Evolutionary conservation across 1,140 invertebrate genomes (phyloP).

Genomic region (Belonocnema kinseyi): DNA sequence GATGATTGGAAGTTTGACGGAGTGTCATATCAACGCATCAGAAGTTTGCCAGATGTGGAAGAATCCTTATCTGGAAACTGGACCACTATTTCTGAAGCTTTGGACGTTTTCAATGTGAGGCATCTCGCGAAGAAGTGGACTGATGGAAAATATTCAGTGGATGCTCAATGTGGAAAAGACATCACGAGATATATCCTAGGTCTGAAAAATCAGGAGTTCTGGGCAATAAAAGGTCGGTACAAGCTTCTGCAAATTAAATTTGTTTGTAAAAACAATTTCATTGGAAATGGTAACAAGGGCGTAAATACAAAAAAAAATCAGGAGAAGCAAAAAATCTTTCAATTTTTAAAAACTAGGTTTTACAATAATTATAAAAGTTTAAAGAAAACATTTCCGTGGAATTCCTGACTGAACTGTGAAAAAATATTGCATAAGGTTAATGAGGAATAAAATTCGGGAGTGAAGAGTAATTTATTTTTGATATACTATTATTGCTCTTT

Average conservation of each 20-base stretch:
- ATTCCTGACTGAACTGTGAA: too few species aligned
- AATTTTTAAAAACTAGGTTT: too few species aligned
- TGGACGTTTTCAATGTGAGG: conserved; percentile 74
- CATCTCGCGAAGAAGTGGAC: conserved; percentile 70
- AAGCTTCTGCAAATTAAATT: conserved; percentile 25
- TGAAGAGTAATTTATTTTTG: too few species aligned
- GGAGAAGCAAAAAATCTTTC: too few species aligned
- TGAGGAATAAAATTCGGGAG: too few species aligned
- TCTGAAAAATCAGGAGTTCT: conserved; percentile 78
- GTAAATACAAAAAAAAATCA: too few species aligned
- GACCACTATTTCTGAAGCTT: conserved; percentile 66
- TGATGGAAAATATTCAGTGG: conserved; percentile 60
- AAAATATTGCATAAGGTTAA: too few species aligned
- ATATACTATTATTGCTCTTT: too few species aligned
- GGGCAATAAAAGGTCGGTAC: conserved; percentile 86
- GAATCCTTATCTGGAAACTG: conserved; percentile 49
- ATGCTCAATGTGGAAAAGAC: conserved; percentile 76
- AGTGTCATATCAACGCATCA: conserved; percentile 45
- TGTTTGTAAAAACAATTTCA: neutral
- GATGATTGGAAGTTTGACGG: conserved; percentile 35
- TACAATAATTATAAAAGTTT: too few species aligned
- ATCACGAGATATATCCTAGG: conserved; percentile 80
- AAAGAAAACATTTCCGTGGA: too few species aligned
- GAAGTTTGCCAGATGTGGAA: conserved; percentile 54
- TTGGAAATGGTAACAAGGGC: too few species aligned